Evolutionary conservation across 2,797 vertebrate species (phyloP), one percentile per base, ranked within the genome.

Genomic region (Knipowitschia caucasica): DNA sequence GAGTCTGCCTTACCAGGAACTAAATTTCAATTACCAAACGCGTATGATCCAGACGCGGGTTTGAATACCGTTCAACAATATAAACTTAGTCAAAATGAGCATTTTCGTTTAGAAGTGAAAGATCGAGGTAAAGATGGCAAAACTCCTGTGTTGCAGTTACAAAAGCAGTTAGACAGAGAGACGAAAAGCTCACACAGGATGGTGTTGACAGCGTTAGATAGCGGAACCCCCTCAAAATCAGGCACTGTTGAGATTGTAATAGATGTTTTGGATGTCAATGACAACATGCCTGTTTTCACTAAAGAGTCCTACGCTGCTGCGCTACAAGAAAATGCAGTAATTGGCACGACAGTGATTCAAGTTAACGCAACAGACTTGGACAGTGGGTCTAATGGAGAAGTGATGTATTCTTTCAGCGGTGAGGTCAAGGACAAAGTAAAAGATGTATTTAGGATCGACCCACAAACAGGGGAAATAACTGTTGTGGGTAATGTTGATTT

Each of bases 231-330:
- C 0, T 75, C 60, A 3, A 86, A 73, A 57, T 88, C 83, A 0
- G 91, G 86, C 0, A 78, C 57, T 0, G 25, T 90, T 1, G 86
- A 88, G 36, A 67, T 93, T 10, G 55, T 73, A 0, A 50, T 93
- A 7, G 50, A 4, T 5, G 84, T 94, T 4, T 74, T 92, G 5
- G 92, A 94, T 36, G 60, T 0, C 4, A 94, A 94, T 47, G 93
- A 94, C 27, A 93, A 94, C 14, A 76, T 84, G 0, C 92, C 92
- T 0, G 47, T 83, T 2, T 94, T 92, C 58, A 81, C 52, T 44
- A 83, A 89, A 29, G 80, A 89, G 0, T 42, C 63, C 0, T 91
- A 88, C 21, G 50, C 77, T 1, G 26, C 78, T 0, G 25, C 8
- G 7, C 38, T 89, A 23, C 0, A 65, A 2, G 89, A 91, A 82